These are phyloP conservation scores for Pinna nobilis DNA, from an alignment of 1,140 invertebrate genomes.

Conservation along the genomic window DNA sequence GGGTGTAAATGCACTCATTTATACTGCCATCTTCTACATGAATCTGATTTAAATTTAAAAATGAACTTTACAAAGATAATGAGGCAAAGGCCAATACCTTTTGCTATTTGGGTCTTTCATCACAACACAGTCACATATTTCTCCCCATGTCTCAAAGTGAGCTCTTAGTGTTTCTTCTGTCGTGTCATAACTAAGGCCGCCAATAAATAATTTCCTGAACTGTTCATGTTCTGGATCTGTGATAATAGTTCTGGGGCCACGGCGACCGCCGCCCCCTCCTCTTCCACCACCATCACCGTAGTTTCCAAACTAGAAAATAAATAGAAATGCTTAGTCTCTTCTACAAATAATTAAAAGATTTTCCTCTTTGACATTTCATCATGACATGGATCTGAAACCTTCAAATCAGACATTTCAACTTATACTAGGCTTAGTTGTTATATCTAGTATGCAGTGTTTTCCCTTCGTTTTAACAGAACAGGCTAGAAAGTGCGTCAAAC, in stretches of 20 bases:
- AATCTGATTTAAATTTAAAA: not conserved
- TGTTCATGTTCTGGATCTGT: constrained; percentile 61
- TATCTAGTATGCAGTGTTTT: too few species aligned
- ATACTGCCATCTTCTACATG: not conserved
- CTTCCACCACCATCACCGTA: constrained; percentile 46
- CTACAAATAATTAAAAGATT: too few species aligned
- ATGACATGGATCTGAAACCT: too few species aligned
- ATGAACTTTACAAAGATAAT: too few species aligned
- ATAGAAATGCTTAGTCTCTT: too few species aligned
- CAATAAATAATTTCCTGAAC: constrained; percentile 75
- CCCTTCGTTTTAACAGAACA: too few species aligned
- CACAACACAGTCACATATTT: constrained; percentile 97
- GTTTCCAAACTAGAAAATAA: too few species aligned
- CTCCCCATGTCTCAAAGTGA: constrained; percentile 98
- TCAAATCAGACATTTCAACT: too few species aligned
- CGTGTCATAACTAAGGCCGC: constrained; percentile 95
- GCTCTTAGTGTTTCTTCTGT: constrained; percentile 94
- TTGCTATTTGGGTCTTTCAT: constrained; percentile 98
- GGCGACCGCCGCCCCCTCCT: constrained; percentile 38
- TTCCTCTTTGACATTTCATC: too few species aligned
- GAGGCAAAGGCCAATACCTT: constrained; percentile 62
- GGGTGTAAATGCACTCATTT: not conserved
- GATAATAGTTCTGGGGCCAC: constrained; percentile 26
- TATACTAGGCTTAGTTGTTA: too few species aligned
- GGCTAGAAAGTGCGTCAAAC: too few species aligned